Percentiles rank a stretch among this genome's conserved stretches.
Evolutionary conservation across 92 coral and sea anemone genomes (phyloP).

Genomic region (Bergia sp.): DNA sequence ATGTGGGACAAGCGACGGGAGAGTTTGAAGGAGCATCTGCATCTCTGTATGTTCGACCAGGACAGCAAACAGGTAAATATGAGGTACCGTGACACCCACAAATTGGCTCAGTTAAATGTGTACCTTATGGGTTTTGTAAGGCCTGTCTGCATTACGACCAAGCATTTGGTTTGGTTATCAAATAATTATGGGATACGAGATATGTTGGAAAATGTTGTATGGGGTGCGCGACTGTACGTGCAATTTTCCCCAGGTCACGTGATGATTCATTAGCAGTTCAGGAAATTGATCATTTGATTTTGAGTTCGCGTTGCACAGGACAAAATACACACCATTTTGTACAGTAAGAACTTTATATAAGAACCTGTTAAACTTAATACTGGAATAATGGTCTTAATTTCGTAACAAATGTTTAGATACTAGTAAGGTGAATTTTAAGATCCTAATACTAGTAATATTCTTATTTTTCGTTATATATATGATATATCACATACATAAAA

Average conservation of each 20-base stretch:
- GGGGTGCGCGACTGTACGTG: not conserved
- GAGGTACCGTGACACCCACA: not conserved
- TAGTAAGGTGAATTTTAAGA: too few relatives aligned
- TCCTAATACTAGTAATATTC: too few relatives aligned
- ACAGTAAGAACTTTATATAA: not conserved
- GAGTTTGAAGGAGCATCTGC: slow-evolving; percentile 83
- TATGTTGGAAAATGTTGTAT: too few relatives aligned
- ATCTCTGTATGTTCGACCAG: slow-evolving; percentile 95
- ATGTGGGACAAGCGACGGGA: slow-evolving; percentile 90
- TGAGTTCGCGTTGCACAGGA: not conserved
- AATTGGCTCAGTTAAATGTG: not conserved
- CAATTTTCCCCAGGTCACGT: not conserved
- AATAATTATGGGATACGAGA: too few relatives aligned
- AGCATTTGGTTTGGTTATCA: too few relatives aligned
- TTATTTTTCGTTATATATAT: too few relatives aligned
- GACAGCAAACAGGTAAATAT: slow-evolving; percentile 93
- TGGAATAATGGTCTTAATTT: too few relatives aligned
- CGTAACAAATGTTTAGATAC: too few relatives aligned
- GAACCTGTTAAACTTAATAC: too few relatives aligned
- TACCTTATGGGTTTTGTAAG: not conserved
- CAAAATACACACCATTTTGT: not conserved
- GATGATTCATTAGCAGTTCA: not conserved
- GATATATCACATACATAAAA: too few relatives aligned
- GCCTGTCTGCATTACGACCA: too few relatives aligned
- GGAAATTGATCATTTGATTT: not conserved